A percentile compares a stretch with the other conserved stretches of the same genome.
phyloP scores from a whole-genome alignment of 2,113 vertebrate genomes.

The Pseudonaja textilis region DNA sequence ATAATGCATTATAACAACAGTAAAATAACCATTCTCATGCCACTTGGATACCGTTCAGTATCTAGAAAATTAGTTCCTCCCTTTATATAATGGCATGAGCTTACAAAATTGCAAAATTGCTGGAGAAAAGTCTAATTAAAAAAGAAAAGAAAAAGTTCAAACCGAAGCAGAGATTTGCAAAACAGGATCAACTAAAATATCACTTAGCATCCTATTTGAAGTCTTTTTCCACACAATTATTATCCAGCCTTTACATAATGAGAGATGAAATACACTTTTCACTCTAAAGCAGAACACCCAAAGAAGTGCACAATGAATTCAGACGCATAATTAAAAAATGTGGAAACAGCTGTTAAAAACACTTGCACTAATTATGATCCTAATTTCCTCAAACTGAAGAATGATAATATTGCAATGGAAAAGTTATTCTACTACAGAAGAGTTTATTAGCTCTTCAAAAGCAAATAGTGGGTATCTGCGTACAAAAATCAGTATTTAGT shows the following conservation, averaged over 20 bases:
- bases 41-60: background rate
- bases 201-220: background rate
- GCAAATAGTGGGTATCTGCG: background rate
- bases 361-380: background rate
- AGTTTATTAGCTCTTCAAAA: background rate
- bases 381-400: background rate
- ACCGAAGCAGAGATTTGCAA: background rate
- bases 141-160: background rate
- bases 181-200: background rate
- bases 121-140: background rate
- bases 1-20: background rate
- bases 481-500: background rate
- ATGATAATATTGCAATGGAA: background rate
- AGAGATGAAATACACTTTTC: background rate
- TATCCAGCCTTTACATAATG: background rate
- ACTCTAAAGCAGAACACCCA: background rate
- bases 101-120: background rate
- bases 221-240: background rate
- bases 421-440: background rate
- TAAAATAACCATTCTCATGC: background rate
- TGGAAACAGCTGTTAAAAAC: background rate
- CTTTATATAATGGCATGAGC: background rate
- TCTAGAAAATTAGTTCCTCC: background rate
- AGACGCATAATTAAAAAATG: background rate
- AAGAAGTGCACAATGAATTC: background rate